These are phyloP conservation scores for Tangachromis dhanisi DNA, from an alignment of 2,113 vertebrate genomes.

Conservation along the genomic window DNA sequence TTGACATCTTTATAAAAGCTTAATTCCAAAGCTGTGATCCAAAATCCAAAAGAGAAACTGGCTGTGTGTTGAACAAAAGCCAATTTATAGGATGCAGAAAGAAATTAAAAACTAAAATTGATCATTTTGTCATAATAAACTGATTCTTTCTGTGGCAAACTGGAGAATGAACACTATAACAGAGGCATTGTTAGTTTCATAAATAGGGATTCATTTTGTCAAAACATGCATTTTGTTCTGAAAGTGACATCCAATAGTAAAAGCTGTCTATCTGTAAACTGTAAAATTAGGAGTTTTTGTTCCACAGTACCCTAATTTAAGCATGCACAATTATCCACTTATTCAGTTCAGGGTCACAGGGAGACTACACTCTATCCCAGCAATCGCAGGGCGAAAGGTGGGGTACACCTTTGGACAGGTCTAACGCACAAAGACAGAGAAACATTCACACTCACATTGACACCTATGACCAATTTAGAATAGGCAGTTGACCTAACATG, in stretches of 20 bases:
- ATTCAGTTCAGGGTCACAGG: neutral
- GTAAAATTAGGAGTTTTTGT: neutral
- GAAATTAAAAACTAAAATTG: neutral
- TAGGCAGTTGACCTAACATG: neutral
- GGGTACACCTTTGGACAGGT: neutral
- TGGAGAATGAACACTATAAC: neutral
- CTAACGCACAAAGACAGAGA: neutral
- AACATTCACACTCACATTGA: neutral
- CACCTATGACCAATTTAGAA: neutral
- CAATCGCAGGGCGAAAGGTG: neutral
- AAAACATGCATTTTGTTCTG: neutral
- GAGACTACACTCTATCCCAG: neutral
- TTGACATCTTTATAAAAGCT: neutral
- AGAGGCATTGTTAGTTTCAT: neutral
- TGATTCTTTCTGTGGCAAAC: neutral
- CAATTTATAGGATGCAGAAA: neutral
- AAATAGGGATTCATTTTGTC: neutral
- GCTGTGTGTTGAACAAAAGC: neutral
- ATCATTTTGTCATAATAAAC: neutral
- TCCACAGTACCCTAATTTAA: neutral
- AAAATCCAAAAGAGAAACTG: neutral
- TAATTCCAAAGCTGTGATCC: neutral
- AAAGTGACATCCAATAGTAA: neutral
- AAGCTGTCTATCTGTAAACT: neutral
- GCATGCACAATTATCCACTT: neutral